A percentile compares a stretch with the other conserved stretches of the same genome.
Evolutionary conservation across 2,113 vertebrate genomes (phyloP).

Genomic region (Dendrocopos noguchii): DNA sequence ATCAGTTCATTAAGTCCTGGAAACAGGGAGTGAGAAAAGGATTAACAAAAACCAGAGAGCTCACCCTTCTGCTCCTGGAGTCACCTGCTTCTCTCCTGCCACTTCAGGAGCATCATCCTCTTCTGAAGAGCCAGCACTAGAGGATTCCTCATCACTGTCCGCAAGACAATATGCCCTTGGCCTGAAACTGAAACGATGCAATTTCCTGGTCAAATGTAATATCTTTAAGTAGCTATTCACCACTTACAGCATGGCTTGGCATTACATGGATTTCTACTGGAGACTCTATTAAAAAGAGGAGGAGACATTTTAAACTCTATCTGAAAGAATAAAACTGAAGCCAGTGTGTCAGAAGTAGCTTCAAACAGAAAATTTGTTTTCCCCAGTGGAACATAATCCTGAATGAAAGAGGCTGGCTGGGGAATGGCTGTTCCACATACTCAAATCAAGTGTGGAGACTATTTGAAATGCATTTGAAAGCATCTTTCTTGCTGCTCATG

Average conservation of each 20-base stretch:
- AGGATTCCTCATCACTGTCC: constrained; percentile 98
- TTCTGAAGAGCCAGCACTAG: constrained; percentile 96
- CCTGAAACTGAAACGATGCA: constrained; percentile 79
- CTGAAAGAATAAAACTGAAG: background rate
- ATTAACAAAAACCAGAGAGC: background rate
- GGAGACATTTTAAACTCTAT: no score
- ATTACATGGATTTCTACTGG: background rate
- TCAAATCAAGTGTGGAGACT: background rate
- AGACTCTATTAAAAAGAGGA: no score
- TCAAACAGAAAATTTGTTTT: background rate
- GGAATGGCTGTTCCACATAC: background rate
- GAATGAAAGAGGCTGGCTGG: background rate
- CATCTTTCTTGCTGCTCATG: background rate
- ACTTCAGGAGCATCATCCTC: constrained; percentile 92
- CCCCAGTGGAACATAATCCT: background rate
- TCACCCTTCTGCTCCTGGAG: constrained; percentile 89
- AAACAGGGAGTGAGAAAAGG: rapidly evolving
- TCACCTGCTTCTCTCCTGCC: constrained; percentile 83
- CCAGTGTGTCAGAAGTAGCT: background rate
- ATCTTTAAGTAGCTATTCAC: background rate
- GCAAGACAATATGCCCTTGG: constrained; percentile 93
- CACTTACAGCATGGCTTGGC: background rate
- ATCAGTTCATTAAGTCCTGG: background rate
- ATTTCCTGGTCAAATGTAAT: constrained; percentile 35
- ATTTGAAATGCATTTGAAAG: background rate